These are phyloP conservation scores for Xiphydria camelus DNA, from an alignment of 2,888 invertebrate species.

Conservation along the genomic window DNA sequence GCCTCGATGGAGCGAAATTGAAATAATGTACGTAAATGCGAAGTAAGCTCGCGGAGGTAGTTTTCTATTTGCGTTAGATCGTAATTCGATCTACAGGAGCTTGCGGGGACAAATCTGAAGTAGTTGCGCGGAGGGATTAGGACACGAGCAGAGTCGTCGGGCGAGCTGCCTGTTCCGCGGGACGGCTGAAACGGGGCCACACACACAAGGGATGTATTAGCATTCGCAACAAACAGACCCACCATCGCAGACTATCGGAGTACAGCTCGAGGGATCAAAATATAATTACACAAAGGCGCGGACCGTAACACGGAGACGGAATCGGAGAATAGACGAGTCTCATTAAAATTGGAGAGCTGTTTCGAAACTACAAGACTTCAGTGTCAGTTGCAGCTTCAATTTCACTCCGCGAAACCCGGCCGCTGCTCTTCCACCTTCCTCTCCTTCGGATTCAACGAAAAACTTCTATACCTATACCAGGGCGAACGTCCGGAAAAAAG, in stretches of 20 bases:
- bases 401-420: constrained; percentile 21
- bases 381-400: constrained; percentile 51
- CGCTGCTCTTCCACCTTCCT: background rate
- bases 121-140: constrained; percentile 17
- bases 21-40: constrained; percentile 48
- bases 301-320: constrained; percentile 48
- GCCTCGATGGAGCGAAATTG: constrained; percentile 36
- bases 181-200: constrained; percentile 1
- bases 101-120: constrained; percentile 11
- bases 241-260: constrained; percentile 27
- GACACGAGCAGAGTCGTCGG: too few species aligned
- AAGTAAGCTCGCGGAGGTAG: constrained; percentile 35
- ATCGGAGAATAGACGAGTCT: constrained; percentile 53
- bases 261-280: constrained; percentile 42
- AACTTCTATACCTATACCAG: background rate
- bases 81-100: constrained; percentile 40
- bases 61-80: constrained; percentile 43
- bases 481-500: constrained; percentile 23
- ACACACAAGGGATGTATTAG: constrained; percentile 40
- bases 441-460: constrained; percentile 9
- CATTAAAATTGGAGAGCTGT: constrained; percentile 57
- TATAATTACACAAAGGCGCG: constrained; percentile 53
- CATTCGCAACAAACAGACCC: constrained; percentile 47
- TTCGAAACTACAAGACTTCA: constrained; percentile 54
- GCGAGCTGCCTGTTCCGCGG: too few species aligned